Evolutionary conservation across 2,113 vertebrate genomes (phyloP).

Genomic region (Furnarius figulus): DNA sequence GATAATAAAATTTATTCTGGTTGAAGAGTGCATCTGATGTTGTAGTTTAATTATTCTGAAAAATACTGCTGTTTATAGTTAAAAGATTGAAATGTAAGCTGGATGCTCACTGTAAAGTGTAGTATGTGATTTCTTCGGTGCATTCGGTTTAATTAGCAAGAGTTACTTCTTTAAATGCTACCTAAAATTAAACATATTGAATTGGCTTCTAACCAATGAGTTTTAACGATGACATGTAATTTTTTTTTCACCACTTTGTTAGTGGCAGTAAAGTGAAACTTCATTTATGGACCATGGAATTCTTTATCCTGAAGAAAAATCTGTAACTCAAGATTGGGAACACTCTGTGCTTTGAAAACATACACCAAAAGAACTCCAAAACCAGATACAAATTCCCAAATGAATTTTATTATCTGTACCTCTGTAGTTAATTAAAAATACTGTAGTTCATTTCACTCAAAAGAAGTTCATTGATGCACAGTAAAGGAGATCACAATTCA

Average conservation of each 20-base stretch:
- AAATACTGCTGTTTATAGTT: not conserved
- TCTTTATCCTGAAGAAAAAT: not conserved
- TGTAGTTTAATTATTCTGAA: not conserved
- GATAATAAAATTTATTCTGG: not conserved
- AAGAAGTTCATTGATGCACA: not conserved
- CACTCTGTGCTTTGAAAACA: not conserved
- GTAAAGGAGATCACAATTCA: not conserved
- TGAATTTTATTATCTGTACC: not conserved
- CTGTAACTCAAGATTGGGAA: not conserved
- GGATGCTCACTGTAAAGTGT: not conserved
- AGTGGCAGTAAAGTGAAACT: not conserved
- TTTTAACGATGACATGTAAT: not conserved
- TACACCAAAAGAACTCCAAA: too few relatives aligned
- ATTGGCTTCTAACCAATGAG: not conserved
- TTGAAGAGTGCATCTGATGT: not conserved
- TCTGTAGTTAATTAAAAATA: not conserved
- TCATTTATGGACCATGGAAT: not conserved
- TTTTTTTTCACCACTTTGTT: not conserved
- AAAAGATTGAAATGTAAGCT: not conserved
- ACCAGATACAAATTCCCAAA: not conserved
- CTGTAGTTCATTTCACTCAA: not conserved
- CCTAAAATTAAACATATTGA: not conserved
- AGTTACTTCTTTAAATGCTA: not conserved
- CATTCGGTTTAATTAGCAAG: not conserved
- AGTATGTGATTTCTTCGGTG: not conserved